Evolutionary conservation across 2,797 vertebrate species (phyloP), one percentile per base, ranked within the genome.

Genomic region (Phrynocephalus guinanensis): DNA sequence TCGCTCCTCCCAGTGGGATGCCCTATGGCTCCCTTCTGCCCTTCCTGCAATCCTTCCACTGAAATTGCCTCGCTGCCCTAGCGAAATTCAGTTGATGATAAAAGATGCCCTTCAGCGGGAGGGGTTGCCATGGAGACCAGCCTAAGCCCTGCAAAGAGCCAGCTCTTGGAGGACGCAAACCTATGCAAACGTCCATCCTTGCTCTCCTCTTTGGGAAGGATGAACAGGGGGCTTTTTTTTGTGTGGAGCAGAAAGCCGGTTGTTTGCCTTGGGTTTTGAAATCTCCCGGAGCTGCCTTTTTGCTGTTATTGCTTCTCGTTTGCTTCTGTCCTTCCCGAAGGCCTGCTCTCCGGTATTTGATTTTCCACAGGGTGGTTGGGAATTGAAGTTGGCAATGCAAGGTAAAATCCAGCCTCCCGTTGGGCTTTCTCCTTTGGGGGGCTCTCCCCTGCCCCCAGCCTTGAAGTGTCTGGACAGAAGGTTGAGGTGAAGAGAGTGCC

Each of bases 91-190:
- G 15, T 4, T n/a, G 78, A 30, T 30, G 30, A 5, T 1, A 70
- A 33, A 5, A 63, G 38, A 33, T 87, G 71, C 79, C 89, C 82
- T 28, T 8, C 15, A 63, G 80, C 50, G 8, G 52, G 22, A 26
- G 30, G 63, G 56, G 86, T 90, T 90, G 78, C 78, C 82, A 82
- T 81, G 66, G 89, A 48, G 63, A 90, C 86, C 20, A 28, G 73
- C 63, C 78, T 48, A 80, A 30, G 44, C 67, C 67, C 79, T 60
- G 24, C 78, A 60, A 44, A 44, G 33, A 50, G 72, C 67, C 24
- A 5, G 30, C 75, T 89, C 72, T 72, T 75, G 76, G 71, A 82
- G 71, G 77, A 60, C 76, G 85, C 30, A 6, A 85, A 76, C 79
- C 52, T 82, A 52, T 26, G 71, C 87, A 89, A 70, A 82, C 63